Base-by-base conservation (phyloP, 35 echinoderm and acorn worm species). In the Apostichopus californicus region DNA sequence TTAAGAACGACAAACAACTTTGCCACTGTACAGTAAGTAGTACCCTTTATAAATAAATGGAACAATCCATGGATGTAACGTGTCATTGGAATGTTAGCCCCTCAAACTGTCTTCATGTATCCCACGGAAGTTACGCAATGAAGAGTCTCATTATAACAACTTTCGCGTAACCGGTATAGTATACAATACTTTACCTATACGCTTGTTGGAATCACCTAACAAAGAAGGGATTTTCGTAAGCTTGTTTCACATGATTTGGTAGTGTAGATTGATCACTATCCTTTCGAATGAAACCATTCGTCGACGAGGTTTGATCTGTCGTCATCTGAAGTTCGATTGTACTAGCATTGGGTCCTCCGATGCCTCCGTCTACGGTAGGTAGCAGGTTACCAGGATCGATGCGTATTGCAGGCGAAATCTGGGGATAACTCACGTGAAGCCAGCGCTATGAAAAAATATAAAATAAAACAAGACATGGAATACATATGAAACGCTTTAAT, bases 361-460 rank as follows among this genome's bases (percentile, higher is more conserved):
- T 21, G 18, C 14, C 20, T 59, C 54, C 86, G 8, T 89, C 61
- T 22, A 89, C 63, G 9, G 61, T 89, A 18, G 86, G 25, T 68
- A 89, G 23, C 9, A 89, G 54, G 4, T 23, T 23, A 10, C 8
- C 86, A n/a, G 63, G 86, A 68, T 89, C 86, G 9, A 89, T 89
- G 5, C 52, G 86, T 4, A 89, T 14, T 54, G 57, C 57, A 52
- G 61, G 63, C 14, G 46, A 5, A 0, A 89, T 2, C 34, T 68
- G 34, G 5, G 86, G 86, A 26, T 18, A 54, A 8, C 55, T 89
- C 54, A 89, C 86, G 25, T 89, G 86, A 6, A 89, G 63, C 86
- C 86, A 89, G 8, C 86, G 86, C 86, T 89, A 73, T 60, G 17
- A 72, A 72, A 72, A 73, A 13, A 28, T 17, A 63, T 59, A 78